A percentile compares a stretch with the other conserved stretches of the same genome.
Conservation (phyloP, 2,888 invertebrate genomes). For the Idaea dimidiata region DNA sequence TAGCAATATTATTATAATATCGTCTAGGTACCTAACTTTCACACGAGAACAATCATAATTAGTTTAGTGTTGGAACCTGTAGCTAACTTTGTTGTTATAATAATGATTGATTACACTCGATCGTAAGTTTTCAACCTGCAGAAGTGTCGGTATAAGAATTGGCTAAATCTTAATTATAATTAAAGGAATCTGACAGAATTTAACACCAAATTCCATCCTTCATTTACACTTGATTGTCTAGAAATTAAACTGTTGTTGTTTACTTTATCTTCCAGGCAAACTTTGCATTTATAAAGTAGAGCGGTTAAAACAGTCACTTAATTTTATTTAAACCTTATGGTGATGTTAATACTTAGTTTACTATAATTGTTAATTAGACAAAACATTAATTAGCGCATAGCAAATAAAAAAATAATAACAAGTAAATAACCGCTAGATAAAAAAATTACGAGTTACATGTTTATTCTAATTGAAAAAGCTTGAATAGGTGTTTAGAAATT, state of each 20-base stretch:
- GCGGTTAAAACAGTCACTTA: not conserved
- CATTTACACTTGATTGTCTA: no score
- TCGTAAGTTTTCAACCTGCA: no score
- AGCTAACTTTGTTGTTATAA: not conserved
- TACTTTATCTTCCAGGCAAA: not conserved
- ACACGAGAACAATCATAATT: not conserved
- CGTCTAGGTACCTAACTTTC: not conserved
- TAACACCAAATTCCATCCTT: no score
- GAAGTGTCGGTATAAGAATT: no score
- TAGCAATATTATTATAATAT: not conserved
- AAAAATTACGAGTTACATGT: not conserved
- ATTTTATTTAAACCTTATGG: no score
- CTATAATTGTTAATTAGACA: not conserved
- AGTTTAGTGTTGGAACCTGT: not conserved
- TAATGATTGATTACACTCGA: not conserved
- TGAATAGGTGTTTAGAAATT: slow-evolving; percentile 1
- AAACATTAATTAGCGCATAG: not conserved
- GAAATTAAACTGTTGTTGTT: no score
- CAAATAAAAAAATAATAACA: not conserved
- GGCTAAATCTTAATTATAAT: no score
- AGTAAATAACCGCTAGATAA: not conserved
- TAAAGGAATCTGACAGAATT: no score
- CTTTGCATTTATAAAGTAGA: not conserved
- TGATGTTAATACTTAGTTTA: no score
- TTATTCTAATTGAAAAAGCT: not conserved